Evolutionary conservation across 2,797 vertebrate genomes (phyloP).

Genomic region (Xenops minutus): DNA sequence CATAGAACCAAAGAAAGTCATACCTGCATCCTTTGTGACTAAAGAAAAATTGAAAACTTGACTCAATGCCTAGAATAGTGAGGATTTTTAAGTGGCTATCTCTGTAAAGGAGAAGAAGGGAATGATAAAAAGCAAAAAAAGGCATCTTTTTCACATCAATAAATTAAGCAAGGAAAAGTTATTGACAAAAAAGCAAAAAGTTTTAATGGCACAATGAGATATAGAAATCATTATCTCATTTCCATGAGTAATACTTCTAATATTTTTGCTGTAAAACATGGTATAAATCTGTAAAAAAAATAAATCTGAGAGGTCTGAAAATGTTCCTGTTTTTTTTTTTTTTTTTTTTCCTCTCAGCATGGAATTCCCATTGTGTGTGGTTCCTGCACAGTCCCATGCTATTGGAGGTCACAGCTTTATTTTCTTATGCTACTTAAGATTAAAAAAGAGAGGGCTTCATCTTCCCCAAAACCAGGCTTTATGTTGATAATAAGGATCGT

Average conservation of each 20-base stretch:
- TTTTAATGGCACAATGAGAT: neutral
- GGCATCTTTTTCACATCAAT: neutral
- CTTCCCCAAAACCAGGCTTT: neutral
- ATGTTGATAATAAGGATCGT: neutral
- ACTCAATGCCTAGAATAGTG: neutral
- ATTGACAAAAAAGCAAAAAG: neutral
- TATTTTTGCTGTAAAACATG: neutral
- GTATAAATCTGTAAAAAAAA: neutral
- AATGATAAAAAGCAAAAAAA: neutral
- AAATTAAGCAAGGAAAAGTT: neutral
- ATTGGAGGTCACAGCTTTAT: neutral
- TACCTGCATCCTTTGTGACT: neutral
- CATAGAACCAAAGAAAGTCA: neutral
- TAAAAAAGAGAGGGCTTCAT: neutral
- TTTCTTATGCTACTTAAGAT: neutral
- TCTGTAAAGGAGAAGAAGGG: neutral
- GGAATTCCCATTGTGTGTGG: neutral
- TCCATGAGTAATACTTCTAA: neutral
- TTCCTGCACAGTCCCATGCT: neutral
- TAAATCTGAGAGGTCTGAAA: neutral
- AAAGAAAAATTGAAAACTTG: neutral
- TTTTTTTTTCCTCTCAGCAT: neutral
- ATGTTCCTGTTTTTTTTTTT: neutral
- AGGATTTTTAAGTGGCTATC: neutral
- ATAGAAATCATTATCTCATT: neutral